Evolutionary conservation across 2,888 invertebrate genomes (phyloP).

Genomic region (Plagodis dolabraria): DNA sequence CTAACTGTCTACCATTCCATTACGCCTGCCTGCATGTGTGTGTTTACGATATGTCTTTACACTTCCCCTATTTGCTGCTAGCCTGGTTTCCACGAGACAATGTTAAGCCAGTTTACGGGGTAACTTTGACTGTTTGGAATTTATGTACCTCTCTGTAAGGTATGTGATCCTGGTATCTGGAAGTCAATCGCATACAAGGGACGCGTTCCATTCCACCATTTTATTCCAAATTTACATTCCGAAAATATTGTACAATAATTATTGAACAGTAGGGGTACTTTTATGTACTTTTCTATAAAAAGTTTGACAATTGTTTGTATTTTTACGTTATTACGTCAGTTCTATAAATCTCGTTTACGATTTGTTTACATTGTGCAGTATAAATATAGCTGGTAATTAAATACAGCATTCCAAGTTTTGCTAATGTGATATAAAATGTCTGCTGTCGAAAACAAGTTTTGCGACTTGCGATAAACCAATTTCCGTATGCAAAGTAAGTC

Average conservation of each 20-base stretch:
- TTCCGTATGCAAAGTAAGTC: too few relatives aligned
- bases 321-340: neutral
- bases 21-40: too few relatives aligned
- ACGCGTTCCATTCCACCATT: conserved; percentile 49
- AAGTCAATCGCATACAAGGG: conserved; percentile 68
- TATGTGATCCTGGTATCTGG: conserved; percentile 63
- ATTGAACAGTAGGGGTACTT: too few relatives aligned
- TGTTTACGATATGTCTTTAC: neutral
- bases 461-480: conserved; percentile 6
- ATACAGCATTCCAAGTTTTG: neutral
- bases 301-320: conserved; percentile 1
- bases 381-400: neutral
- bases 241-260: too few relatives aligned
- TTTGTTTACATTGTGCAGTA: conserved; percentile 8
- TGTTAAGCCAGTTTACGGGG: conserved; percentile 12
- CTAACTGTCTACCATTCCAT: too few relatives aligned
- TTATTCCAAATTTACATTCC: too few relatives aligned
- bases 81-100: conserved; percentile 34
- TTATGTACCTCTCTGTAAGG: conserved; percentile 38
- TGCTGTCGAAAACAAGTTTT: neutral
- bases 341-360: conserved; percentile 18
- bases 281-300: too few relatives aligned
- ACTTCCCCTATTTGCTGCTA: conserved; percentile 31
- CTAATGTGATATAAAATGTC: neutral
- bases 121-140: conserved; percentile 40